Evolutionary conservation across 2,797 vertebrate species (phyloP).

Genomic region (Mionectes olivaceus): DNA sequence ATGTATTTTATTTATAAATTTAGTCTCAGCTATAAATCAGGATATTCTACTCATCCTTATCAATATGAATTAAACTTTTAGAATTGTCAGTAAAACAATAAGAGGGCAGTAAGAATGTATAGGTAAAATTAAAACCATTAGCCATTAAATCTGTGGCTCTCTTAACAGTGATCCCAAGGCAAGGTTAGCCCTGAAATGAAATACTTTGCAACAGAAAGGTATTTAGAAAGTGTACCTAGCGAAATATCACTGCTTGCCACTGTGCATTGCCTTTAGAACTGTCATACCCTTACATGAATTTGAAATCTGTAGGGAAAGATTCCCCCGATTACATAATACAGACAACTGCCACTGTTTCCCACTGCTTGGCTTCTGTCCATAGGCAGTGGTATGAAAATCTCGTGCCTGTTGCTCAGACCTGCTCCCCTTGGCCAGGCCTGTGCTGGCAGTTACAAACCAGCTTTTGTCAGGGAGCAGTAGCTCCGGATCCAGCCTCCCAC

Average conservation of each 20-base stretch:
- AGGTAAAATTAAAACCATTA: not conserved
- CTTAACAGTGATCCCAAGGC: not conserved
- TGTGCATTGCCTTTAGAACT: not conserved
- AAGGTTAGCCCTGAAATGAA: not conserved
- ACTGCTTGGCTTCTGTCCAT: not conserved
- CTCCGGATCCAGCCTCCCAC: not conserved
- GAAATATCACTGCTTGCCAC: not conserved
- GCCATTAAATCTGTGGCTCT: not conserved
- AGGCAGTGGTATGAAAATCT: not conserved
- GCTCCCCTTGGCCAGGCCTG: not conserved
- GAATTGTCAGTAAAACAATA: not conserved
- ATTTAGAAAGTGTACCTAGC: not conserved
- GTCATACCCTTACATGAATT: not conserved
- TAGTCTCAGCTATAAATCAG: constrained; percentile 2
- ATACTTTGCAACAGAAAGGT: not conserved
- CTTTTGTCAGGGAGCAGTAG: constrained; percentile 8
- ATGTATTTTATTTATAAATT: not conserved
- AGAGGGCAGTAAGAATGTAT: not conserved
- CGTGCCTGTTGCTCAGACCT: not conserved
- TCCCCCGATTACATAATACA: not conserved
- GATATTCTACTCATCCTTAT: not conserved
- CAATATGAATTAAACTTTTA: not conserved
- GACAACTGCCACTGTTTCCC: not conserved
- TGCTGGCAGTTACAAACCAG: not conserved
- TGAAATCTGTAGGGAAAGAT: not conserved